These are phyloP conservation scores for Trichosurus vulpecula DNA, from an alignment of 2,797 vertebrate genomes.

Conservation along the genomic window DNA sequence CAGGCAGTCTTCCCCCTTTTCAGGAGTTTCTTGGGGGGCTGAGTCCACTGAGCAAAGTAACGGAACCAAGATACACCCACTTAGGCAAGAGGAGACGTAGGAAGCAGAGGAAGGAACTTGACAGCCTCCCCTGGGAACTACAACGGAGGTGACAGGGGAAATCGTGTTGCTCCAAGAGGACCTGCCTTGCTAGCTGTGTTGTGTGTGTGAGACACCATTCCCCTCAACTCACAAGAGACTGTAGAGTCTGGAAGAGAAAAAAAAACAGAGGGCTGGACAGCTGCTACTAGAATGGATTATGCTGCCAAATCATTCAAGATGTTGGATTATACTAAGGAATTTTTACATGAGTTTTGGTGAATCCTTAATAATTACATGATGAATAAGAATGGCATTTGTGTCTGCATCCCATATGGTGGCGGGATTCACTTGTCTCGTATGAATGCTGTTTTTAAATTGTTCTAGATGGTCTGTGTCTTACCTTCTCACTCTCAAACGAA, in stretches of 20 bases:
- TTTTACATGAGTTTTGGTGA: neutral
- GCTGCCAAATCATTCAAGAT: neutral
- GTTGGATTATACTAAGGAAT: neutral
- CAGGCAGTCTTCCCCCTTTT: neutral
- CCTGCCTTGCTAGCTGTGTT: neutral
- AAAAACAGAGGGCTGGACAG: neutral
- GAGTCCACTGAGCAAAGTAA: neutral
- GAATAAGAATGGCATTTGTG: neutral
- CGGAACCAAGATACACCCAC: conserved; percentile 17
- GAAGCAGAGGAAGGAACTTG: conserved; percentile 63
- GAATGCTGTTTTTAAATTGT: neutral
- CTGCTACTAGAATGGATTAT: neutral
- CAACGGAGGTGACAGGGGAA: neutral
- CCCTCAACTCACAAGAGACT: neutral
- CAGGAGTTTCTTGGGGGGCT: conserved; percentile 2
- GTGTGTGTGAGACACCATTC: neutral
- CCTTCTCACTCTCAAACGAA: neutral
- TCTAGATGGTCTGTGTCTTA: neutral
- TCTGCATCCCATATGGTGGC: neutral
- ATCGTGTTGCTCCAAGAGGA: neutral
- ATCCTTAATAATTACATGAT: neutral
- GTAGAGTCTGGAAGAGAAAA: neutral
- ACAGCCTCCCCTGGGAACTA: neutral
- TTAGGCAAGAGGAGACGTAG: conserved; percentile 28
- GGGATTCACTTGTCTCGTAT: neutral